Evolutionary conservation across 2,888 invertebrate genomes (phyloP).

Genomic region (Troilus luridus): DNA sequence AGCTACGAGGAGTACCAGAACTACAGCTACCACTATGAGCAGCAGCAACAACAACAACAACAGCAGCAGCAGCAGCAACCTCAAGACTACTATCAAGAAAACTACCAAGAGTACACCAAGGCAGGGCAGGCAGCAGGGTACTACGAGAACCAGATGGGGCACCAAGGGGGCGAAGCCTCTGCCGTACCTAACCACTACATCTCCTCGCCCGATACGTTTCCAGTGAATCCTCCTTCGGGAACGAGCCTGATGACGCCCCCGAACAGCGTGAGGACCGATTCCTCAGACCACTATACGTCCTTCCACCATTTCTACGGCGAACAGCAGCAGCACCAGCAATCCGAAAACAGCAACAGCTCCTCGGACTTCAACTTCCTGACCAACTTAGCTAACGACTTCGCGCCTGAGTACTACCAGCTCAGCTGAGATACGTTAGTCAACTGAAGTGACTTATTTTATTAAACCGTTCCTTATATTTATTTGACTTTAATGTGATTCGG

Average conservation of each 20-base stretch:
- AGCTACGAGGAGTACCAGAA: slow-evolving; percentile 69
- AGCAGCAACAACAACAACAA: slow-evolving; percentile 60
- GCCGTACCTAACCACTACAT: slow-evolving; percentile 70
- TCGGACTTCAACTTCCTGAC: slow-evolving; percentile 95
- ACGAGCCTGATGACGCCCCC: slow-evolving; percentile 76
- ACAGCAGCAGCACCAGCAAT: slow-evolving; percentile 69
- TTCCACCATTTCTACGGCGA: slow-evolving; percentile 80
- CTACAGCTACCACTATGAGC: slow-evolving; percentile 66
- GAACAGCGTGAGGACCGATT: slow-evolving; percentile 74
- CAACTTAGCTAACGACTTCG: slow-evolving; percentile 92
- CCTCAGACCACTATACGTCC: slow-evolving; percentile 77
- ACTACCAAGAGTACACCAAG: slow-evolving; percentile 66
- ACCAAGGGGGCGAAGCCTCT: slow-evolving; percentile 73
- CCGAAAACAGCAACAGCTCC: slow-evolving; percentile 91
- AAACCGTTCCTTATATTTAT: slow-evolving; percentile 32
- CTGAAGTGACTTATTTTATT: slow-evolving; percentile 37
- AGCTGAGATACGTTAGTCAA: slow-evolving; percentile 71
- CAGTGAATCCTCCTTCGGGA: slow-evolving; percentile 71
- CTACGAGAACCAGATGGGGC: slow-evolving; percentile 71
- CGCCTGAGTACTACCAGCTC: slow-evolving; percentile 90
- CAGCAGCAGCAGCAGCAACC: slow-evolving; percentile 67
- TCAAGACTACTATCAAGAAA: slow-evolving; percentile 69
- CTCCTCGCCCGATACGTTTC: slow-evolving; percentile 71
- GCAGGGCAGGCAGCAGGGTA: slow-evolving; percentile 72
- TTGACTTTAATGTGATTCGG: slow-evolving; percentile 6